These are phyloP conservation scores for Clytia hemisphaerica DNA, from an alignment of 30 jellyfish, hydroid and myxozoan species.

Conservation along the genomic window DNA sequence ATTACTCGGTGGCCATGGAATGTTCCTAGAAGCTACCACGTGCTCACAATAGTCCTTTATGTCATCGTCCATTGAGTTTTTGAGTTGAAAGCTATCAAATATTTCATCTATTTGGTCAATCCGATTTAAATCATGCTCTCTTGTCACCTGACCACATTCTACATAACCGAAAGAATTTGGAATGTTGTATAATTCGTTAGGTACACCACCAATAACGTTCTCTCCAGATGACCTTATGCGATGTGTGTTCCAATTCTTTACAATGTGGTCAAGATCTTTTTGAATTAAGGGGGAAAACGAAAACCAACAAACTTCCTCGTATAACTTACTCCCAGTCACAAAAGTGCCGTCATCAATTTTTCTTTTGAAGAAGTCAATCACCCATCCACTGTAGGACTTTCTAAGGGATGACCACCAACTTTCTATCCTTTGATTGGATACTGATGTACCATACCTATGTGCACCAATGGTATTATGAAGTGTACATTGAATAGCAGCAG, in stretches of 20 bases:
- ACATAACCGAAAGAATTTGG: not conserved
- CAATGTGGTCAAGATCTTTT: conserved; percentile 24
- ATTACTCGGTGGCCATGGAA: too few species aligned
- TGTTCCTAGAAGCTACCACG: too few species aligned
- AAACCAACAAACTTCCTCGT: conserved; percentile 30
- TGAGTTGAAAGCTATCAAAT: too few species aligned
- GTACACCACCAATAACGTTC: conserved; percentile 18
- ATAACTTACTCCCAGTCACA: conserved; percentile 8
- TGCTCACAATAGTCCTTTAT: too few species aligned
- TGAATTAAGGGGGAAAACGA: conserved; percentile 20
- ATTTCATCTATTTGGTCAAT: too few species aligned
- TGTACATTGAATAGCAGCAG: conserved; percentile 29
- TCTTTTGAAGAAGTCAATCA: conserved; percentile 22
- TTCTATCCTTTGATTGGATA: conserved; percentile 36
- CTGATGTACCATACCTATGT: conserved; percentile 23
- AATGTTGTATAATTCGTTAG: conserved; percentile 21
- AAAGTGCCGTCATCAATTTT: conserved; percentile 14
- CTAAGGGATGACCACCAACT: conserved; percentile 40
- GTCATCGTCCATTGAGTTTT: too few species aligned
- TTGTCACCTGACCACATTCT: not conserved
- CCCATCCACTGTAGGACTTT: conserved; percentile 24
- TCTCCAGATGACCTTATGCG: conserved; percentile 12
- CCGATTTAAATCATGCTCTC: not conserved
- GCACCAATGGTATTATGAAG: conserved; percentile 3
- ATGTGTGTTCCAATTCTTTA: too few species aligned